Conservation (phyloP, 2,113 vertebrate genomes). For the Heterotis niloticus region DNA sequence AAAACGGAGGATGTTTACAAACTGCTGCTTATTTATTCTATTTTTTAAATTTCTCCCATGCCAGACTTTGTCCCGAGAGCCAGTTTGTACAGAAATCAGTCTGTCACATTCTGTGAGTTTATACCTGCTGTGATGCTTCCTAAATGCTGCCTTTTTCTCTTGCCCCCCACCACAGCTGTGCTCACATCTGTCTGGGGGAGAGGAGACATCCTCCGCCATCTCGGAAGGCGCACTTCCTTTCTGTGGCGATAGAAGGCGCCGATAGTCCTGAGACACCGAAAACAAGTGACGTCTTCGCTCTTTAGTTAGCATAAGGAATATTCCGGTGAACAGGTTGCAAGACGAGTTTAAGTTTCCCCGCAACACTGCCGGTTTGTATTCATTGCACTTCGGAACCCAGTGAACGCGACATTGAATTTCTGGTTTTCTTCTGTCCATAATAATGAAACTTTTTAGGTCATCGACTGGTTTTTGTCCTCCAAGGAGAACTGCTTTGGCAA, state of each 20-base stretch:
- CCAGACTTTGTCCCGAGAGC: constrained; percentile 17
- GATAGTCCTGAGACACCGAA: neutral
- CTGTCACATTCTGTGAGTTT: neutral
- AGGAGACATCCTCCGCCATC: neutral
- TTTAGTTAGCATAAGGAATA: too few species aligned
- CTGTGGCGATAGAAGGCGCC: neutral
- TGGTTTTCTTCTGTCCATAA: too few species aligned
- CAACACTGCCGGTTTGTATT: too few species aligned
- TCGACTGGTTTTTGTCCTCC: too few species aligned
- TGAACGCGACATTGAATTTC: too few species aligned
- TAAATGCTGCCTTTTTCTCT: constrained; percentile 16
- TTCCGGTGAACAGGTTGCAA: too few species aligned
- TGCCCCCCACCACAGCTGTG: constrained; percentile 20
- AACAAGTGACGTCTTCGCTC: too few species aligned
- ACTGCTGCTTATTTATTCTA: neutral
- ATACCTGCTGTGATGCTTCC: constrained; percentile 25
- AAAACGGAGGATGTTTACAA: too few species aligned
- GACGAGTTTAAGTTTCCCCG: too few species aligned
- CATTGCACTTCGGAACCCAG: too few species aligned
- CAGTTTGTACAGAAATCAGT: neutral
- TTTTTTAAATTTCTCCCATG: neutral
- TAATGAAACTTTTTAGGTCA: too few species aligned
- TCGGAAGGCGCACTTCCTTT: neutral
- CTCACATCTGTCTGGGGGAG: constrained; percentile 12
- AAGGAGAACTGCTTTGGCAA: too few species aligned